phyloP scores from a whole-genome alignment of 2,113 vertebrate genomes.

The Corvus hawaiiensis region DNA sequence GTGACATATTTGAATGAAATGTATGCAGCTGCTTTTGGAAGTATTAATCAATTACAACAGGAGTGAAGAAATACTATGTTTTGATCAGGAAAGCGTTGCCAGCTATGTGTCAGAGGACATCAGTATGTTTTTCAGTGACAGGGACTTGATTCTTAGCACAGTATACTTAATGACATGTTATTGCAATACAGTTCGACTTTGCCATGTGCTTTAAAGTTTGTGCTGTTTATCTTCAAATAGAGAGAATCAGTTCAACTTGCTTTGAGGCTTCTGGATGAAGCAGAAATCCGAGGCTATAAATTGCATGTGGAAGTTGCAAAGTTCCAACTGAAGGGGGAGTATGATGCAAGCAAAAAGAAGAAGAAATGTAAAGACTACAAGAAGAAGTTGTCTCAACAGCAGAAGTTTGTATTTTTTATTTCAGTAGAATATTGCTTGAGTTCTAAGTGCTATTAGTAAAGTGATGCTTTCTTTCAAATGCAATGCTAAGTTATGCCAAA shows the following conservation, averaged over 20 bases:
- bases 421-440: not conserved
- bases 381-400: conserved; percentile 89
- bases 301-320: conserved; percentile 90
- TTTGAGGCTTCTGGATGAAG: conserved; percentile 88
- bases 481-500: not conserved
- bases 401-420: conserved; percentile 80
- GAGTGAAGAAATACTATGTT: not conserved
- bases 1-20: not conserved
- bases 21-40: not conserved
- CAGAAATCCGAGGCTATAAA: conserved; percentile 89
- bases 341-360: conserved; percentile 93
- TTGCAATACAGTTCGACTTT: not conserved
- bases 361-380: conserved; percentile 94
- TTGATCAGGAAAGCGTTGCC: not conserved
- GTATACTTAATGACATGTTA: not conserved
- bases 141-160: not conserved
- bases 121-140: not conserved
- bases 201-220: not conserved
- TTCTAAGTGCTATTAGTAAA: not conserved
- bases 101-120: not conserved
- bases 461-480: not conserved
- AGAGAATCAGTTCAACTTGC: conserved; percentile 91
- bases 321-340: conserved; percentile 92
- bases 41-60: not conserved
- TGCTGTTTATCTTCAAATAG: conserved; percentile 68